A percentile compares a stretch with the other conserved stretches of the same genome.
Conservation (phyloP, 2,888 invertebrate species). For the Papilio demoleus region DNA sequence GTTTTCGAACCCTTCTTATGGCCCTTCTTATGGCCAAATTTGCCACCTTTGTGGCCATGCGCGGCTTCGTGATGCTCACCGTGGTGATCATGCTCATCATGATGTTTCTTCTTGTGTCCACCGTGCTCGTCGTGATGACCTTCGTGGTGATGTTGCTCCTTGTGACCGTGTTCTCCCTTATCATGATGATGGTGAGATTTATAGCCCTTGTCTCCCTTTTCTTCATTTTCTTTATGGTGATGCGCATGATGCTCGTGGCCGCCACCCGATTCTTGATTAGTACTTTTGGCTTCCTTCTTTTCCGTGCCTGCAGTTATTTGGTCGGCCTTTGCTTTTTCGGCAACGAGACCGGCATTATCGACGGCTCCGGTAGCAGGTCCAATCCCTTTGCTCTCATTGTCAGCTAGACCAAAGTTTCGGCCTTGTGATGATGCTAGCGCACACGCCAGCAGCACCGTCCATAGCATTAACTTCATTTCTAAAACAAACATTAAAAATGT, state of each 20-base stretch:
- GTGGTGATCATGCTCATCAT: conserved; percentile 89
- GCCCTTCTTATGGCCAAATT: conserved; percentile 91
- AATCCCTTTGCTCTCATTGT: conserved; percentile 48
- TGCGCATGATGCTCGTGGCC: conserved; percentile 87
- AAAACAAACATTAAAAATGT: conserved; percentile 42
- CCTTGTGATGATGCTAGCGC: conserved; percentile 58
- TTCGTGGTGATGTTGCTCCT: conserved; percentile 90
- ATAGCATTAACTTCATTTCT: conserved; percentile 67
- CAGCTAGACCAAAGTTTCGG: conserved; percentile 65
- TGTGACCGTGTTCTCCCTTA: conserved; percentile 90
- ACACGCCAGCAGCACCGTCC: conserved; percentile 63
- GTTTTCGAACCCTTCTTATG: conserved; percentile 94
- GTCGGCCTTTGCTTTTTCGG: conserved; percentile 56
- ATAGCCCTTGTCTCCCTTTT: conserved; percentile 91
- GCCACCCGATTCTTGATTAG: conserved; percentile 86
- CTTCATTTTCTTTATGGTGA: conserved; percentile 88
- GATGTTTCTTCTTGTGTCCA: conserved; percentile 91
- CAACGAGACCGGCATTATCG: conserved; percentile 43
- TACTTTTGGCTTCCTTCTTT: conserved; percentile 74
- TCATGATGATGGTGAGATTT: conserved; percentile 90
- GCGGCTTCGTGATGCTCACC: conserved; percentile 91
- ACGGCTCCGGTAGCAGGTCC: conserved; percentile 40
- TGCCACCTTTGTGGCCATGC: conserved; percentile 90
- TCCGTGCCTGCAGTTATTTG: conserved; percentile 79
- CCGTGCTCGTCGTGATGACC: conserved; percentile 90